A percentile compares a stretch with the other conserved stretches of the same genome.
phyloP scores from a whole-genome alignment of 2,888 invertebrate genomes.

The Scelioninae gen. 1 region DNA sequence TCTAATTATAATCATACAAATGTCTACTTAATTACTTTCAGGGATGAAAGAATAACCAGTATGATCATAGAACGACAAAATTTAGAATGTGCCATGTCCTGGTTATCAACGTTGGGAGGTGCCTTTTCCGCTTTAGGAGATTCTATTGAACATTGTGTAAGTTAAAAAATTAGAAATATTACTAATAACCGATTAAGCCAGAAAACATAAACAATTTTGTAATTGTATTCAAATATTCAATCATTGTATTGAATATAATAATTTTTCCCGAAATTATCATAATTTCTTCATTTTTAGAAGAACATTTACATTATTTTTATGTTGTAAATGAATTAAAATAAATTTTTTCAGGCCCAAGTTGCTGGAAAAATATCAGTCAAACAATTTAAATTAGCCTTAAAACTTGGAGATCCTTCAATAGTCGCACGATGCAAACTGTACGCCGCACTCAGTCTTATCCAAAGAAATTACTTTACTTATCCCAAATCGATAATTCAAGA shows the following conservation, averaged over 20 bases:
- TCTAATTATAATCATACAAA: too few relatives aligned
- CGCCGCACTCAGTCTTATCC: conserved; percentile 94
- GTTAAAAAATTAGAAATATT: too few relatives aligned
- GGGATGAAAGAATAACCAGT: conserved; percentile 85
- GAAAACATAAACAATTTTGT: too few relatives aligned
- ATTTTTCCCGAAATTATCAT: too few relatives aligned
- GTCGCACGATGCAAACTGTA: conserved; percentile 94
- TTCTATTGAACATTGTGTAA: conserved; percentile 90
- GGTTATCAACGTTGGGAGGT: conserved; percentile 98
- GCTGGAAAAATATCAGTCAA: conserved; percentile 94
- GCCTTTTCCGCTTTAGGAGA: conserved; percentile 98
- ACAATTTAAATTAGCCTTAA: conserved; percentile 92
- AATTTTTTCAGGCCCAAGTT: conserved; percentile 89
- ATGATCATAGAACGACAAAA: conserved; percentile 89
- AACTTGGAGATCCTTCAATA: conserved; percentile 92
- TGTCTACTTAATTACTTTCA: conserved; percentile 78
- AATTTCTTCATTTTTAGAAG: too few relatives aligned
- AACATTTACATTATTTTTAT: too few relatives aligned
- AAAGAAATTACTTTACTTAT: conserved; percentile 88
- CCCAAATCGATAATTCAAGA: conserved; percentile 87
- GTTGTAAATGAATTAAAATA: too few relatives aligned
- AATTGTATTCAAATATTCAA: too few relatives aligned
- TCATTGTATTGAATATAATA: too few relatives aligned
- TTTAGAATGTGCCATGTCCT: conserved; percentile 94
- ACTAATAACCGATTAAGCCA: too few relatives aligned